Conservation (phyloP, 2,797 vertebrate genomes). For the Sebastes umbrosus region DNA sequence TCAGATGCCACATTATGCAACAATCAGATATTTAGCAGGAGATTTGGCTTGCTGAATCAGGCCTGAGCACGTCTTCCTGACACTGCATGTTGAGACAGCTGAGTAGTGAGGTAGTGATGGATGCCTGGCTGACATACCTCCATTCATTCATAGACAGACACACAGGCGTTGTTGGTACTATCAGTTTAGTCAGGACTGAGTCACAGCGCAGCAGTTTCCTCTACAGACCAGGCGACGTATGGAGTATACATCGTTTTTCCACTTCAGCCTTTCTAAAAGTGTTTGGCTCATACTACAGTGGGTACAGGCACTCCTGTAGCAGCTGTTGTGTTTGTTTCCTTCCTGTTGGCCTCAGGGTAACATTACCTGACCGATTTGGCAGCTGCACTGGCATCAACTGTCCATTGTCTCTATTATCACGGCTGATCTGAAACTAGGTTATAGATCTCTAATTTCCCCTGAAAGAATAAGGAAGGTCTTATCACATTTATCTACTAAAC, state of each 20-base stretch:
- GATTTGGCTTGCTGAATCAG: slow-evolving; percentile 4
- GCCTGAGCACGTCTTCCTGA: slow-evolving; percentile 4
- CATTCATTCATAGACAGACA: slow-evolving; percentile 20
- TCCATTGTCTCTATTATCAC: not conserved
- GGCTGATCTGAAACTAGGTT: not conserved
- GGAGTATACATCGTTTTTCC: not conserved
- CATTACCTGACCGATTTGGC: not conserved
- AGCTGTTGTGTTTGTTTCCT: not conserved
- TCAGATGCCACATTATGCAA: slow-evolving; percentile 5
- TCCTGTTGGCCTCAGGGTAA: not conserved
- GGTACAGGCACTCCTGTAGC: not conserved
- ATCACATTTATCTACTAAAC: not conserved
- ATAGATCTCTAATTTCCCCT: not conserved
- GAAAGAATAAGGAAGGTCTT: not conserved
- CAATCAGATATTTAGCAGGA: slow-evolving; percentile 18
- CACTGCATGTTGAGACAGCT: slow-evolving; percentile 34
- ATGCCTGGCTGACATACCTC: not conserved
- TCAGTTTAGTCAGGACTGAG: slow-evolving; percentile 29
- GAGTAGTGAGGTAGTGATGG: not conserved
- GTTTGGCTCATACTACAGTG: not conserved
- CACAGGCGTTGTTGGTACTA: not conserved
- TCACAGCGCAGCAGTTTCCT: slow-evolving; percentile 10
- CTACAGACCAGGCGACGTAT: not conserved
- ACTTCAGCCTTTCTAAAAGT: not conserved
- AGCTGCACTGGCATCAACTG: not conserved